phyloP scores from a whole-genome alignment of 2,797 vertebrate genomes.

The Cossypha polioptera region DNA sequence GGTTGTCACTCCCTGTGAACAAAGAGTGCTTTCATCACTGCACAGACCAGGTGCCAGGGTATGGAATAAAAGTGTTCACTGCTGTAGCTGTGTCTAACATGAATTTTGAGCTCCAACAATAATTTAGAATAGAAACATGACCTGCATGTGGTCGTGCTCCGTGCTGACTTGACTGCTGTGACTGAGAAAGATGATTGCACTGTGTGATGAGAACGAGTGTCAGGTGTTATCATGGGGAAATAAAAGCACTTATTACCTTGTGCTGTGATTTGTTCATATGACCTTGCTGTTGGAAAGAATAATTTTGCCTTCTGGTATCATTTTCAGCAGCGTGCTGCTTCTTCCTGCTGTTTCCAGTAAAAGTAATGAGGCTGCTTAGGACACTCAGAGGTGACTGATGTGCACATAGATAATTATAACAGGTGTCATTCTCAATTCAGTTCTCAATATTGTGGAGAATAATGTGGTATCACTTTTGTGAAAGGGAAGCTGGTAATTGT shows the following conservation, averaged over 20 bases:
- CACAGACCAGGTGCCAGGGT: not conserved
- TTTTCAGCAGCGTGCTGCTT: not conserved
- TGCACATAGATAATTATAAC: not conserved
- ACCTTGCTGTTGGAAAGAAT: not conserved
- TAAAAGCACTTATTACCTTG: not conserved
- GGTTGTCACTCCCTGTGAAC: not conserved
- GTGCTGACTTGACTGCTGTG: not conserved
- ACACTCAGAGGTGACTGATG: not conserved
- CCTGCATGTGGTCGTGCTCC: not conserved
- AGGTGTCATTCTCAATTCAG: not conserved
- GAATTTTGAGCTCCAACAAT: not conserved
- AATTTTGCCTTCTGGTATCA: not conserved
- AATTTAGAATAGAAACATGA: rapidly evolving
- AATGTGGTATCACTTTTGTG: not conserved
- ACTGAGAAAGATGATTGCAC: not conserved
- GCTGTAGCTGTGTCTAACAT: rapidly evolving
- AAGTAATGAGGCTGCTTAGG: not conserved
- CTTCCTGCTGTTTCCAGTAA: not conserved
- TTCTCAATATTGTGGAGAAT: not conserved
- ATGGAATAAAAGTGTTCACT: rapidly evolving
- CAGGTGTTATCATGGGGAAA: not conserved
- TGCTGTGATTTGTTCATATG: not conserved
- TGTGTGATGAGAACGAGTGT: not conserved
- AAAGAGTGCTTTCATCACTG: not conserved
- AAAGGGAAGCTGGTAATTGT: not conserved